Conservation (phyloP, 2,797 vertebrate genomes). For the Neopelma chrysocephalum region DNA sequence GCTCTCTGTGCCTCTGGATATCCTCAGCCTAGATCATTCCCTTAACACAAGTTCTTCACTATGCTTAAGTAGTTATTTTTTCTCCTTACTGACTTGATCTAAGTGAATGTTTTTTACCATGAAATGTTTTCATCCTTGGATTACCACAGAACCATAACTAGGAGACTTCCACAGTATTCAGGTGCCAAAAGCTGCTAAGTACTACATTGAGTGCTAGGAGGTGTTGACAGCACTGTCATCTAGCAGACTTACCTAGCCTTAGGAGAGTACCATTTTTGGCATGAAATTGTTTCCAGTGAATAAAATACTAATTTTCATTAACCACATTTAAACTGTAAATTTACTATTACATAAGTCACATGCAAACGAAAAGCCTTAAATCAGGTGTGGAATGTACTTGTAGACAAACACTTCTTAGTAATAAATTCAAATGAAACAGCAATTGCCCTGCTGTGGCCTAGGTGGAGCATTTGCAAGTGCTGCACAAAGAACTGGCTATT, state of each 20-base stretch:
- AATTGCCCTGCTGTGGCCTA: constrained; percentile 27
- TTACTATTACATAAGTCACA: not conserved
- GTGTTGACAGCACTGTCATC: not conserved
- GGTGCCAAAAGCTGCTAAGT: not conserved
- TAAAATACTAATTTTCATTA: constrained; percentile 41
- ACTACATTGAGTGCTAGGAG: not conserved
- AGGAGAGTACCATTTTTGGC: not conserved
- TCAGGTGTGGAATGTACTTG: not conserved
- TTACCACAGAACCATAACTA: not conserved
- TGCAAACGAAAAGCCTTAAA: constrained; percentile 37
- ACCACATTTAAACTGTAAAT: constrained; percentile 8
- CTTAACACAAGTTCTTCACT: not conserved
- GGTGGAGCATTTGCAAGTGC: constrained; percentile 19
- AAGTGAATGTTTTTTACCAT: not conserved
- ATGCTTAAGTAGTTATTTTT: not conserved
- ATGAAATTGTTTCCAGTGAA: constrained; percentile 17
- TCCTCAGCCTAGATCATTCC: not conserved
- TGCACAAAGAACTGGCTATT: constrained; percentile 49
- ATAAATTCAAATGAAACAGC: not conserved
- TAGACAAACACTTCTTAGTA: constrained; percentile 30
- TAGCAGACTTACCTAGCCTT: not conserved
- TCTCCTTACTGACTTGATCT: not conserved
- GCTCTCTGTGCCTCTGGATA: not conserved
- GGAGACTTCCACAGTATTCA: not conserved
- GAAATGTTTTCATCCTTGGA: not conserved